Base-by-base conservation (phyloP, 2,888 invertebrate species). In the Drosophila longiperda region DNA sequence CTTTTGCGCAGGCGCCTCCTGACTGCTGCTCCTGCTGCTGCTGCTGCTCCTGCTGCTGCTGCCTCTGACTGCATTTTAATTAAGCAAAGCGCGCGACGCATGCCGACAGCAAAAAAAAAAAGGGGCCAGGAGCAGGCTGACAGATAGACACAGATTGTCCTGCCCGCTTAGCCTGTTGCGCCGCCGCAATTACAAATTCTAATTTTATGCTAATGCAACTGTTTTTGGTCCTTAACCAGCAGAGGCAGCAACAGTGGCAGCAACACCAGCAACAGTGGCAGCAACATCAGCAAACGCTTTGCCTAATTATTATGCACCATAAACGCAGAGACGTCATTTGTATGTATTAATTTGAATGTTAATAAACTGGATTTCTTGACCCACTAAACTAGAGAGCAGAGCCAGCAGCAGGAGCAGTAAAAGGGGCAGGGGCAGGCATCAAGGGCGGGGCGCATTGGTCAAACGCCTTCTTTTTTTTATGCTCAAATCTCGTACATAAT, bases 121-220 rank as follows among this genome's bases (percentile, higher is more conserved):
- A 57, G 72, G 68, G 66, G 82, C 78, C 20, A 40, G 70, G 73
- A 71, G 74, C 78, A 65, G 71, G 68, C 68, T 58, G 33, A 32
- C 55, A 33, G 40, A 49, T 38, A 75, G 58, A 42, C 54, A 54
- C n/a, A 12, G 23, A 36, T 54, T 54, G 54, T 54, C 34, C 26
- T 54, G 54, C 7, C 36, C 55, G 55, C 26, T 71, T 80, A 74
- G 90, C 87, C 90, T 92, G 89, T 83, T 87, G 90, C 86, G 89
- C 84, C 83, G 89, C 82, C 90, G 86, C 92, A 92, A 92, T 91
- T 91, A 91, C 90, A 92, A 92, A 92, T 91, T 91, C 91, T 92
- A 92, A 91, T 91, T 82, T 91, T 90, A 91, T 91, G 91, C 90
- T 91, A 92, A 91, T 89, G 79, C 84, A 78, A 69, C 73, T 77